phyloP scores from a whole-genome alignment of 2,797 vertebrate genomes.

The Nannoperca obscura region DNA sequence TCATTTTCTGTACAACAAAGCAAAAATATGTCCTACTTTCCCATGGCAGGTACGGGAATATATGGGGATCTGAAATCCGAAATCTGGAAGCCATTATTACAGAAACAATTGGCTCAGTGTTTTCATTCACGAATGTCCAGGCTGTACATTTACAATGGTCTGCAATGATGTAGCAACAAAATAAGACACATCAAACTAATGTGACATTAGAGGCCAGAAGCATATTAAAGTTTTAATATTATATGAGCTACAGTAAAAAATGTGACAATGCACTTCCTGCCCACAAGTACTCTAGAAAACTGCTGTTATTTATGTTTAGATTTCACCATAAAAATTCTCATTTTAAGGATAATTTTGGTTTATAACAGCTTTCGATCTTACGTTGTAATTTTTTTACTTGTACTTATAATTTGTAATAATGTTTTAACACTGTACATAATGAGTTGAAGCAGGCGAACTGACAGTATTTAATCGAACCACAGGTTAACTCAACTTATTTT shows the following conservation, averaged over 20 bases:
- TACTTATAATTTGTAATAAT: not conserved
- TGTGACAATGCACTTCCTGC: not conserved
- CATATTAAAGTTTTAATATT: slow-evolving; percentile 53
- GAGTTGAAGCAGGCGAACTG: not conserved
- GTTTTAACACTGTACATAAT: not conserved
- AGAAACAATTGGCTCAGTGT: slow-evolving; percentile 30
- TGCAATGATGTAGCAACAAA: slow-evolving; percentile 4
- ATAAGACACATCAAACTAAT: slow-evolving; percentile 21
- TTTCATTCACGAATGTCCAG: slow-evolving; percentile 23
- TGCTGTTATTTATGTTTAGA: not conserved
- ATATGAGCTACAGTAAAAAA: slow-evolving; percentile 40
- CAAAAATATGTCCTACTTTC: slow-evolving; percentile 69
- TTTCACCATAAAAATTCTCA: not conserved
- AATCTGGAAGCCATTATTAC: slow-evolving; percentile 22
- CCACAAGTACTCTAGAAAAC: not conserved
- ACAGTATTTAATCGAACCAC: slow-evolving; percentile 1
- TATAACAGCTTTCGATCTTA: not conserved
- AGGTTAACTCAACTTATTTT: not conserved
- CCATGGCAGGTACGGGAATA: slow-evolving; percentile 40
- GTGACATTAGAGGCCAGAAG: slow-evolving; percentile 12
- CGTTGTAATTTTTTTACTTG: no score
- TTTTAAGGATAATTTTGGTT: not conserved
- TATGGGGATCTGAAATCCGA: slow-evolving; percentile 34
- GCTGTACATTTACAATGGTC: not conserved
- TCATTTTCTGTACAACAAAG: slow-evolving; percentile 70